Base-by-base conservation (phyloP, 2,888 invertebrate genomes). In the Eueremaeus valkanovi region DNA sequence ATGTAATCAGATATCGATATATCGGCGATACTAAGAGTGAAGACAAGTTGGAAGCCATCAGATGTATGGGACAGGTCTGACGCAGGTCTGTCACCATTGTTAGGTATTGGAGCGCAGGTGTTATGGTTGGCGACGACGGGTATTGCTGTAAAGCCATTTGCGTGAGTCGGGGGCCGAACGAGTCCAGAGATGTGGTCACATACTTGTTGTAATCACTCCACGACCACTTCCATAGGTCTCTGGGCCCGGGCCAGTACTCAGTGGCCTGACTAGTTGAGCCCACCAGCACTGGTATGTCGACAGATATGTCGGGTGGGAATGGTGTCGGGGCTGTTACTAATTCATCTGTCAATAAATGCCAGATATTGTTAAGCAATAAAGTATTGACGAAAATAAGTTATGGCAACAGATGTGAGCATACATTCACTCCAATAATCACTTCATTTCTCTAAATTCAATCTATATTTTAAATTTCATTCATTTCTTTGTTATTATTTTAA, bases 71-170 rank as follows among this genome's bases (percentile, higher is more conserved):
- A 78, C 82, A 82, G 6, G 80, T 80, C 31, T 79, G 80, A 0
- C 82, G 77, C 8, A 82, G 76, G 70, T 82, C 82, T 8, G 81
- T 80, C 3, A 81, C 81, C 81, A 82, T 81, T 42, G 80, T 80
- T 13, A 82, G 80, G 68, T 81, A 79, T 58, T 81, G 80, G 73
- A 79, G 80, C 72, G 81, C 81, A 0, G 81, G 81, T 6, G 80
- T 79, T 16, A 75, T 72, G 16, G 74, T 55, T 1, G 73, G 70
- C 49, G 75, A 73, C 21, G 55, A 16, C 29, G 73, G 73, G 33
- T 79, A 79, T 55, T 78, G 75, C 31, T 72, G 33, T 9, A 79
- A 55, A 18, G 79, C 78, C 76, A 79, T 63, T 74, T 79, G 75
- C 13, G 77, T 78, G 31, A 79, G 76, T 75, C 49, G 77, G 9